A percentile compares a stretch with the other conserved stretches of the same genome.
These are phyloP conservation scores for Athrips mouffetella DNA, from an alignment of 2,888 invertebrate genomes.

Conservation along the genomic window DNA sequence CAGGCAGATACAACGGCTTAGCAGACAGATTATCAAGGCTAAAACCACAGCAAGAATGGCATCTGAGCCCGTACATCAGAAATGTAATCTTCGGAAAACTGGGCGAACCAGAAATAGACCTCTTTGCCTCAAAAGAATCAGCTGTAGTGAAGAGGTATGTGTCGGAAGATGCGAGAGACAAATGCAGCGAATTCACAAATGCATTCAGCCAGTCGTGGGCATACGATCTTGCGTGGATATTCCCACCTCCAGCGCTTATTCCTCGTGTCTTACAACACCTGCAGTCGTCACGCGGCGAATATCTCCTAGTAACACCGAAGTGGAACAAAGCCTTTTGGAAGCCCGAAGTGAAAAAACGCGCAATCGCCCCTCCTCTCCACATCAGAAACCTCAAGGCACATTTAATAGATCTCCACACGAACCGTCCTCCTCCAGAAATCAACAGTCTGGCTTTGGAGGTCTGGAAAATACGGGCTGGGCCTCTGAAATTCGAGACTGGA, in stretches of 20 bases:
- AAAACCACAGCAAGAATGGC: too few species aligned
- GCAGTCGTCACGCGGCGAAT: conserved; percentile 12
- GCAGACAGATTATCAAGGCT: too few species aligned
- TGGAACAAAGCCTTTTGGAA: conserved; percentile 11
- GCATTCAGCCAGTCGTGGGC: conserved; percentile 23
- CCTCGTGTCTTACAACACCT: conserved; percentile 20
- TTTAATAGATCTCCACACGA: conserved; percentile 9
- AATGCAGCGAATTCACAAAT: conserved; percentile 23
- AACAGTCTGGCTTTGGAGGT: conserved; percentile 19
- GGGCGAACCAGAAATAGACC: conserved; percentile 24
- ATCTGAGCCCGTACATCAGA: too few species aligned
- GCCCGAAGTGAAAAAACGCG: conserved; percentile 7
- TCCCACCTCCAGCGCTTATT: conserved; percentile 20
- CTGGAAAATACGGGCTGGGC: conserved; percentile 23
- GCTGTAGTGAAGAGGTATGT: conserved; percentile 24
- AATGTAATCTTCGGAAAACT: too few species aligned
- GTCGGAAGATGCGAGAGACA: conserved; percentile 22
- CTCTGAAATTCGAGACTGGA: conserved; percentile 15
- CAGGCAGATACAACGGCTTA: too few species aligned
- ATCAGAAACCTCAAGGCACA: not conserved
- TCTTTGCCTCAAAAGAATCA: conserved; percentile 21
- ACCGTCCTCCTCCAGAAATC: conserved; percentile 17
- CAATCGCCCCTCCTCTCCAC: not conserved
- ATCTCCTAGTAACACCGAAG: conserved; percentile 14
- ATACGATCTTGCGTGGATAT: conserved; percentile 22